These are phyloP conservation scores for Zalophus californianus DNA, from an alignment of 2,797 vertebrate species.

Conservation along the genomic window DNA sequence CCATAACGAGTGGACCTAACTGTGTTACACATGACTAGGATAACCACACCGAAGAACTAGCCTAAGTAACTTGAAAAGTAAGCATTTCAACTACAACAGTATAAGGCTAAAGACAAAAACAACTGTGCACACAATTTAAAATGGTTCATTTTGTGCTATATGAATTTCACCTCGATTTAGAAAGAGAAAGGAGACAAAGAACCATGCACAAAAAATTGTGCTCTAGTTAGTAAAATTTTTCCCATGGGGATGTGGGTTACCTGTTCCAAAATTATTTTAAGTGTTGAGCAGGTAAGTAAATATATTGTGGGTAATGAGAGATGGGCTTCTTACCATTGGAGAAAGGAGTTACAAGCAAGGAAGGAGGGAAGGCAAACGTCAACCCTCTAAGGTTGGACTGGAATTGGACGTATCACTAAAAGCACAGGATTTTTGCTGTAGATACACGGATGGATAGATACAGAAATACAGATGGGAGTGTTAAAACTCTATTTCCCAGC, in stretches of 20 bases:
- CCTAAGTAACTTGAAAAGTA: neutral
- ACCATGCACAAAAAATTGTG: neutral
- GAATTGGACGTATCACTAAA: neutral
- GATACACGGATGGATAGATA: neutral
- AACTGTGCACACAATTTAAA: neutral
- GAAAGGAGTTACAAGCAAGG: neutral
- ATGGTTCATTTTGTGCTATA: neutral
- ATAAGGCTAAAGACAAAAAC: neutral
- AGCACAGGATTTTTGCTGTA: neutral
- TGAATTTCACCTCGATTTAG: neutral
- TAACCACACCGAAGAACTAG: neutral
- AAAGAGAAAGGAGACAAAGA: neutral
- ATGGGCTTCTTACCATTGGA: neutral
- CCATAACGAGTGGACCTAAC: neutral
- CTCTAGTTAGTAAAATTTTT: neutral
- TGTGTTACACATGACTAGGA: neutral
- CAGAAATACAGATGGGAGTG: neutral
- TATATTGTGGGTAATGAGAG: constrained; percentile 1
- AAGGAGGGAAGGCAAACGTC: neutral
- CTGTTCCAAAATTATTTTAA: neutral
- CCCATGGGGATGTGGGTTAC: neutral
- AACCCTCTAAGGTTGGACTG: neutral
- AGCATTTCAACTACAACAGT: neutral
- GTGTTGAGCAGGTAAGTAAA: neutral
- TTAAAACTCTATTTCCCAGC: neutral